Conservation (phyloP, 30 jellyfish, hydroid and myxozoan genomes). For the Pelagia noctiluca region DNA sequence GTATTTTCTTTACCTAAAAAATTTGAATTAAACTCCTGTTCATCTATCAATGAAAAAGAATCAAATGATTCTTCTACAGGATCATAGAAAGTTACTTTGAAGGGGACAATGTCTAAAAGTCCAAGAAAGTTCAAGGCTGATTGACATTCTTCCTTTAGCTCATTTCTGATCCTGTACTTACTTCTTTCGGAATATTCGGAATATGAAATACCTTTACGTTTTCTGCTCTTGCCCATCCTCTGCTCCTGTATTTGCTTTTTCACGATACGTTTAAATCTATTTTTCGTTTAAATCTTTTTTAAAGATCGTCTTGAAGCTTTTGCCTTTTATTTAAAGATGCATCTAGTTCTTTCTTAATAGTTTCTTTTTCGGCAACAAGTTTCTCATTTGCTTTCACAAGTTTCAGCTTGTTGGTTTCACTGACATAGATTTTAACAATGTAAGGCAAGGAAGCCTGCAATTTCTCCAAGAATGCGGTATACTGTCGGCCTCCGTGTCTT, state of each 20-base stretch:
- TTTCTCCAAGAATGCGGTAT: background rate
- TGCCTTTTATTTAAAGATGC: background rate
- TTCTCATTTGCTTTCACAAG: background rate
- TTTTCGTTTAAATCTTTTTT: background rate
- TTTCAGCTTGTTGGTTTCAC: background rate
- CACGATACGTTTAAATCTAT: background rate
- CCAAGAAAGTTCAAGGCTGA: constrained; percentile 26
- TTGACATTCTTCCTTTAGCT: constrained; percentile 10
- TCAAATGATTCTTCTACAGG: background rate
- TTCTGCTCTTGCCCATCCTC: background rate
- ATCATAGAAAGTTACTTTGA: background rate
- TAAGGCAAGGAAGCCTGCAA: background rate
- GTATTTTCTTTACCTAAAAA: background rate
- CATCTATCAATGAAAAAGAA: background rate
- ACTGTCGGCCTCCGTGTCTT: background rate
- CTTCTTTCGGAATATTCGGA: background rate
- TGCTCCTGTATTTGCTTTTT: background rate
- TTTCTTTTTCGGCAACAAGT: background rate
- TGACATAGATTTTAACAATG: background rate
- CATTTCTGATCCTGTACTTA: background rate
- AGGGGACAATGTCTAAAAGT: background rate
- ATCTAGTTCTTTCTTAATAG: background rate
- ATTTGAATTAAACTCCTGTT: background rate
- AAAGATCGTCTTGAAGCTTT: background rate
- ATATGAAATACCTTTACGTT: background rate